Evolutionary conservation across 2,113 vertebrate species (phyloP), one percentile per base, ranked within the genome.

Genomic region (Leucoraja erinaceus): DNA sequence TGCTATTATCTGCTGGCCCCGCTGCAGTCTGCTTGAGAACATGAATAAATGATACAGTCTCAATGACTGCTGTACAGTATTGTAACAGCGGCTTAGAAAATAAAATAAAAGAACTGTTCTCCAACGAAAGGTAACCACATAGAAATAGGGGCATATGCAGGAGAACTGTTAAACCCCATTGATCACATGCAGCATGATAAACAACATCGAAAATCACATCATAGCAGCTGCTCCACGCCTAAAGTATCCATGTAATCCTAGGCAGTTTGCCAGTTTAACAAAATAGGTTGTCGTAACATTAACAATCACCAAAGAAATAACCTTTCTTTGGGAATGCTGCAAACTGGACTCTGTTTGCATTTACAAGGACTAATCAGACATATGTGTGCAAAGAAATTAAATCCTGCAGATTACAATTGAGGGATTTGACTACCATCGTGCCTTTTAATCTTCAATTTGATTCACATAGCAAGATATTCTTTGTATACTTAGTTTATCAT

Each of bases 1-100:
- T 94, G 96, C 96, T 96, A 97, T 97, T 97, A 97, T 97, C 95
- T 97, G 96, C 96, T 97, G 96, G 96, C 96, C 96, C 95, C 95
- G 95, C 96, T 95, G 96, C 96, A 96, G 96, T 94, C 95, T 96
- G 95, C 95, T 96, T 95, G 94, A 96, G 96, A 97, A 96, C 96
- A 96, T 95, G 96, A 96, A 96, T 96, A 96, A 96, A 96, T 96
- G 95, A 96, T 96, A 96, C 95, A 95, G 95, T 96, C 95, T 96
- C 95, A 95, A 95, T 96, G 96, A 96, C 95, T 95, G 96, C 95
- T 95, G 94, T 95, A 93, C 78, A 90, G 95, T 96, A 97, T 96
- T 97, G 94, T 96, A 95, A 96, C 96, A 95, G 81, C 95, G 94
- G 94, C 94, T 94, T 94, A 95, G 95, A 96, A 96, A 96, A 96